phyloP scores from a whole-genome alignment of 2,888 invertebrate genomes.

The Neoascia interrupta region DNA sequence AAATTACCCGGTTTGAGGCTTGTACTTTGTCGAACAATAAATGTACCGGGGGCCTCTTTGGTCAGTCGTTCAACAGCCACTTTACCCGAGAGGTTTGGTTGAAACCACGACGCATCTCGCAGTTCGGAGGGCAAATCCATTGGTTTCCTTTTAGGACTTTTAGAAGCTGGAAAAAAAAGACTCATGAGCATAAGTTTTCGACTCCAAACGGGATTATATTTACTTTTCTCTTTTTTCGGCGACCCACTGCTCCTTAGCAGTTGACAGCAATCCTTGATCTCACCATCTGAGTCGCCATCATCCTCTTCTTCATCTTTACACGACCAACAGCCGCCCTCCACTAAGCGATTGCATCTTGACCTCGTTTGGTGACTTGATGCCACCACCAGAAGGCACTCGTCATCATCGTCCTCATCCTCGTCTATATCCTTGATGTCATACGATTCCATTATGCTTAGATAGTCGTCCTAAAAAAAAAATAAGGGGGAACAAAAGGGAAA shows the following conservation, averaged over 20 bases:
- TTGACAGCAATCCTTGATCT: slow-evolving; percentile 76
- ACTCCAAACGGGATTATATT: neutral
- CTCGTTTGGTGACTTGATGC: slow-evolving; percentile 35
- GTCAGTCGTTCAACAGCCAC: slow-evolving; percentile 73
- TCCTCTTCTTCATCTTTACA: slow-evolving; percentile 72
- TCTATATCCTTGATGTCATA: slow-evolving; percentile 48
- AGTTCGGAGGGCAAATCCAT: slow-evolving; percentile 71
- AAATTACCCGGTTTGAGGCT: slow-evolving; percentile 66
- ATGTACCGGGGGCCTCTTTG: slow-evolving; percentile 72
- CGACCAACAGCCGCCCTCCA: slow-evolving; percentile 46
- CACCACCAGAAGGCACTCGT: slow-evolving; percentile 56
- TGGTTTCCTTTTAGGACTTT: slow-evolving; percentile 52
- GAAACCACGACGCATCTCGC: slow-evolving; percentile 74
- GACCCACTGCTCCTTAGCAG: slow-evolving; percentile 67
- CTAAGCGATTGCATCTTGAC: slow-evolving; percentile 32
- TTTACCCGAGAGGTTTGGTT: slow-evolving; percentile 74
- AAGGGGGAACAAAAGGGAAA: neutral
- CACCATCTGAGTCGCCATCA: slow-evolving; percentile 73
- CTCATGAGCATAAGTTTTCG: no score
- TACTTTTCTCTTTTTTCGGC: slow-evolving; percentile 38
- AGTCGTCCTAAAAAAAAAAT: slow-evolving; percentile 48
- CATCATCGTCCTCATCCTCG: slow-evolving; percentile 40
- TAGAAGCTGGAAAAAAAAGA: slow-evolving; percentile 8
- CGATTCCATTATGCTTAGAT: slow-evolving; percentile 53
- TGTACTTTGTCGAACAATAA: slow-evolving; percentile 74